These are phyloP conservation scores for Fistularia commersonii DNA, from an alignment of 2,797 vertebrate genomes.

Conservation along the genomic window DNA sequence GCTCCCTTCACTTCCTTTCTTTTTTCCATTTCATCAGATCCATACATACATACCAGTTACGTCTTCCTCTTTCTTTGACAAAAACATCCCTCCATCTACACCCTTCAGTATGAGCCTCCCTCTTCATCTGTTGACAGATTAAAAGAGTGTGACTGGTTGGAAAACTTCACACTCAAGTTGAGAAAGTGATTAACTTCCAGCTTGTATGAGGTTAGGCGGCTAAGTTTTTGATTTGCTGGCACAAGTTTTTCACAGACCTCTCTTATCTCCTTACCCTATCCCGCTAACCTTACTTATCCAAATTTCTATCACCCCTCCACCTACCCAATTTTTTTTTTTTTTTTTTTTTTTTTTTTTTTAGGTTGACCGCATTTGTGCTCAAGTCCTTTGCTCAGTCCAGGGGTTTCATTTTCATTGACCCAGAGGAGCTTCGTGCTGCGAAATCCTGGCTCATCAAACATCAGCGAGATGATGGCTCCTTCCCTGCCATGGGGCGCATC, in stretches of 20 bases:
- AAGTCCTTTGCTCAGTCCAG: slow-evolving; percentile 94
- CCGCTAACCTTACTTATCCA: neutral
- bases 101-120: slow-evolving; percentile 10
- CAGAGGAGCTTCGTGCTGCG: slow-evolving; percentile 82
- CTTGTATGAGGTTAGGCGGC: slow-evolving; percentile 13
- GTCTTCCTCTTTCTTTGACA: slow-evolving; percentile 28
- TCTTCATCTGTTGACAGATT: slow-evolving; percentile 30
- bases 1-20: slow-evolving; percentile 15
- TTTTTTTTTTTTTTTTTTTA: slow-evolving; percentile 38
- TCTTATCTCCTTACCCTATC: slow-evolving; percentile 10
- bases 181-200: slow-evolving; percentile 29
- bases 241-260: slow-evolving; percentile 26
- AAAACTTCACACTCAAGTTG: slow-evolving; percentile 28
- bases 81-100: slow-evolving; percentile 31
- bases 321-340: slow-evolving; percentile 4
- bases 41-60: slow-evolving; percentile 24
- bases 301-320: slow-evolving; percentile 1
- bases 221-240: slow-evolving; percentile 40
- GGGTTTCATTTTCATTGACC: slow-evolving; percentile 91
- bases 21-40: slow-evolving; percentile 37
- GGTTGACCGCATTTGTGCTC: slow-evolving; percentile 93
- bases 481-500: slow-evolving; percentile 89
- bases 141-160: slow-evolving; percentile 29
- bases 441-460: slow-evolving; percentile 90
- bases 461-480: slow-evolving; percentile 87